Evolutionary conservation across 1,140 invertebrate genomes (phyloP).

Genomic region (Calosoma granatense): DNA sequence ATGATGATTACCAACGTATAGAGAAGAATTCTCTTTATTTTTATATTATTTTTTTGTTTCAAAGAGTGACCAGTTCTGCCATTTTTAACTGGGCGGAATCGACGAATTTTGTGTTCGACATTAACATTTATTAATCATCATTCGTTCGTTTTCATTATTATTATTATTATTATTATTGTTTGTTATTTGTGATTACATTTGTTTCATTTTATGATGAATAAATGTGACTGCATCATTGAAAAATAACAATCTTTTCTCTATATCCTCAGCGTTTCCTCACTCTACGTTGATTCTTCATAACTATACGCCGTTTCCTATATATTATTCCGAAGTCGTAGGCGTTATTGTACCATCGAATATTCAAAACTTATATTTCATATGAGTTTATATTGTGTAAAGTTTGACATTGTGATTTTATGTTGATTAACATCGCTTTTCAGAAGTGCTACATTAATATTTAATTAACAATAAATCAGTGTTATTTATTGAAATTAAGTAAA

Average conservation of each 20-base stretch:
- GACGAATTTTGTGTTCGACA: neutral
- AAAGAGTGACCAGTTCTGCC: neutral
- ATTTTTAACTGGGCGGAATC: neutral
- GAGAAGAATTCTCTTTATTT: neutral
- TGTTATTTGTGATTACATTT: slow-evolving; percentile 1
- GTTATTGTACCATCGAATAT: too few relatives aligned
- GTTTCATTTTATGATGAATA: slow-evolving; percentile 1
- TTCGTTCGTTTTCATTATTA: neutral
- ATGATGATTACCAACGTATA: neutral
- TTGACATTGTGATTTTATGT: too few relatives aligned
- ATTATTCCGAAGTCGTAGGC: too few relatives aligned
- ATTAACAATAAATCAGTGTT: too few relatives aligned
- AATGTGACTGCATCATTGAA: slow-evolving; percentile 3
- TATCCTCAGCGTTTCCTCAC: too few relatives aligned
- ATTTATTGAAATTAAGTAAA: too few relatives aligned
- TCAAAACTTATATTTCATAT: too few relatives aligned
- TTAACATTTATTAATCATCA: neutral
- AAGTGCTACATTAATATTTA: too few relatives aligned
- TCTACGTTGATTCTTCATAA: neutral
- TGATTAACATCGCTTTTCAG: too few relatives aligned
- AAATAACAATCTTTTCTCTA: neutral
- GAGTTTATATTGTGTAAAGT: too few relatives aligned
- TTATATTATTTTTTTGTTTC: neutral
- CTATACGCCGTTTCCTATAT: too few relatives aligned
- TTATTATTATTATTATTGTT: neutral